Conservation (phyloP, 2,113 vertebrate species). For the Capreolus pygargus region DNA sequence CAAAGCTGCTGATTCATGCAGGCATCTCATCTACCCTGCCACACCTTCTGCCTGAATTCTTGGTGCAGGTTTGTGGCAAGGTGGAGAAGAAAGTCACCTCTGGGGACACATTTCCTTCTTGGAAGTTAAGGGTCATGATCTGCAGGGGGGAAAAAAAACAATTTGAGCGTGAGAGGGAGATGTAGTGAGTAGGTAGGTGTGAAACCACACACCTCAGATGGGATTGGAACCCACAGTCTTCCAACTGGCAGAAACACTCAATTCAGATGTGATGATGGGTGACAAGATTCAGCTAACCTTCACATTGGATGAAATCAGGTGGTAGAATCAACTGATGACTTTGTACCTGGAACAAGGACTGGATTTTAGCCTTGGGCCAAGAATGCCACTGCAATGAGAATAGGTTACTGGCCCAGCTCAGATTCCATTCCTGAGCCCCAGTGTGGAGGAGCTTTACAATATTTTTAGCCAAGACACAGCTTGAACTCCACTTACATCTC, state of each 20-base stretch:
- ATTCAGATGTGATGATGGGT: neutral
- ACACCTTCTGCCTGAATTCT: neutral
- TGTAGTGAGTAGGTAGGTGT: neutral
- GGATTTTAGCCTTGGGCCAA: neutral
- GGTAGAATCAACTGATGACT: neutral
- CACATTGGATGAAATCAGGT: neutral
- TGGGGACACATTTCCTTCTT: neutral
- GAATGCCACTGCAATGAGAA: neutral
- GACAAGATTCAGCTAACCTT: neutral
- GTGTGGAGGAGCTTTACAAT: neutral
- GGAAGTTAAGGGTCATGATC: neutral
- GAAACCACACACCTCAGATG: neutral
- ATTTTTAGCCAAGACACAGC: neutral
- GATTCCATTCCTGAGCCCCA: neutral
- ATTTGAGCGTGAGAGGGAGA: neutral
- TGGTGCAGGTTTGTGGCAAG: neutral
- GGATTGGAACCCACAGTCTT: neutral
- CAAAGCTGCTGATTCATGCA: neutral
- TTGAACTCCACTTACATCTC: neutral
- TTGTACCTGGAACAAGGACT: neutral
- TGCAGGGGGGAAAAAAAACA: neutral
- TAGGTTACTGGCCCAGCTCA: neutral
- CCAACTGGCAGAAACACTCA: neutral
- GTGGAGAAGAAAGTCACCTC: neutral
- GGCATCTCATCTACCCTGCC: neutral